Evolutionary conservation across 2,888 invertebrate species (phyloP), one percentile per base, ranked within the genome.

Genomic region (Molanna angustata): DNA sequence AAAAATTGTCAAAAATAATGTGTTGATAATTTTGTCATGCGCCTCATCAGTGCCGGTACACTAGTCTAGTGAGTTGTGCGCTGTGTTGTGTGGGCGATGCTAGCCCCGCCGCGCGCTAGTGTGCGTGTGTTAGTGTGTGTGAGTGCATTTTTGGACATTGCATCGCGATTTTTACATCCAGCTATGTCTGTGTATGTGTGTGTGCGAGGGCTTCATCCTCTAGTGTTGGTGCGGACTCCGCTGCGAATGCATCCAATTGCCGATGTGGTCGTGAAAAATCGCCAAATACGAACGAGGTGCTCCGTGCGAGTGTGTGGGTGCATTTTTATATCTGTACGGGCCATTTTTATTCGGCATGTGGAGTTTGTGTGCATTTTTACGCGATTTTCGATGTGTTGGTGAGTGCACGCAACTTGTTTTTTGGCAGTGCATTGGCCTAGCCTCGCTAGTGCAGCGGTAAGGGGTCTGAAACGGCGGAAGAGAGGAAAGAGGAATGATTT

Each of bases 371-470:
- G 27, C 14, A 20, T 39, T 40, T 48, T 48, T 14, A n/a, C 18
- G 18, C 16, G 40, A 22, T 9, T 4, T 14, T 22, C 19, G 14
- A 4, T 40, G 27, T 22, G 47, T 39, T 19, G 14, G 51, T 51
- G 48, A 46, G 46, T 45, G 50, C 56, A 50, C 47, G 50, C 53
- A 57, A 57, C 56, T 57, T 53, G 56, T 57, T 57, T 56, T 52
- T 57, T 50, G 56, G 56, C 56, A 53, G 56, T 53, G 56, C 56
- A 57, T 57, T 54, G 56, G 56, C 56, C 56, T 57, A 57, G 55
- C 55, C n/a, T 37, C 46, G 18, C 56, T 70, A 71, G 70, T 44
- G 39, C 47, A 39, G 11, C n/a, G 19, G 49, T n/a, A 17, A 22
- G 14, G 27, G 3, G n/a, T 3, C 17, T 3, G 41, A 13, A 11